phyloP scores from a whole-genome alignment of 1,140 invertebrate genomes.

The Drosophila seguyi region DNA sequence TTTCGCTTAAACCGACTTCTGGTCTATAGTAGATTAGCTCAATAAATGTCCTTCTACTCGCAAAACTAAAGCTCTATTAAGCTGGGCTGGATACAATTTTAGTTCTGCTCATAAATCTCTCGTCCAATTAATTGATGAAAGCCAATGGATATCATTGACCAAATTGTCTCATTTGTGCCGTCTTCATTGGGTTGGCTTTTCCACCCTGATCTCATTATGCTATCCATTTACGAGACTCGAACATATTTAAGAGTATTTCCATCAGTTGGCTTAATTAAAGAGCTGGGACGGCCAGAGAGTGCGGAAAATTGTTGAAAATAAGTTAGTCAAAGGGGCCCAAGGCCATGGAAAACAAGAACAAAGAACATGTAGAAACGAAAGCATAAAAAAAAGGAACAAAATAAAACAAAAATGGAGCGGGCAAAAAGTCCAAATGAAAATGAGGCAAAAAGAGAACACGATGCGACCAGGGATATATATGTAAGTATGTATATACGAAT shows the following conservation, averaged over 20 bases:
- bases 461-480: conserved; percentile 30
- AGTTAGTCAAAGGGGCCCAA: conserved; percentile 79
- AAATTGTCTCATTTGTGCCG: conserved; percentile 33
- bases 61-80: conserved; percentile 1
- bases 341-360: conserved; percentile 58
- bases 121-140: conserved; percentile 36
- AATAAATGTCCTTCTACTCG: not conserved
- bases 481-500: conserved; percentile 4
- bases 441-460: conserved; percentile 46
- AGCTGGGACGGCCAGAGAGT: not conserved
- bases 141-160: conserved; percentile 33
- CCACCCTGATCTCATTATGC: conserved; percentile 63
- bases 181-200: conserved; percentile 36
- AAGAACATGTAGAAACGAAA: conserved; percentile 56
- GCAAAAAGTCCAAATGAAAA: conserved; percentile 35
- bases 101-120: conserved; percentile 14
- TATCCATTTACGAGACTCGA: conserved; percentile 64
- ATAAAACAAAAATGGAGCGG: conserved; percentile 8
- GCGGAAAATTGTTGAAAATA: conserved; percentile 71
- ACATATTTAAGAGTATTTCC: conserved; percentile 72
- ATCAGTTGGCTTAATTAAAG: conserved; percentile 75
- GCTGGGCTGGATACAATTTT: conserved; percentile 6
- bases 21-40: not conserved
- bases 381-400: conserved; percentile 51
- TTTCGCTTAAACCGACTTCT: too few relatives aligned